Percentiles rank a stretch among this genome's conserved stretches.
phyloP scores from a whole-genome alignment of 2,888 invertebrate genomes.

The Synanthedon myopaeformis region DNA sequence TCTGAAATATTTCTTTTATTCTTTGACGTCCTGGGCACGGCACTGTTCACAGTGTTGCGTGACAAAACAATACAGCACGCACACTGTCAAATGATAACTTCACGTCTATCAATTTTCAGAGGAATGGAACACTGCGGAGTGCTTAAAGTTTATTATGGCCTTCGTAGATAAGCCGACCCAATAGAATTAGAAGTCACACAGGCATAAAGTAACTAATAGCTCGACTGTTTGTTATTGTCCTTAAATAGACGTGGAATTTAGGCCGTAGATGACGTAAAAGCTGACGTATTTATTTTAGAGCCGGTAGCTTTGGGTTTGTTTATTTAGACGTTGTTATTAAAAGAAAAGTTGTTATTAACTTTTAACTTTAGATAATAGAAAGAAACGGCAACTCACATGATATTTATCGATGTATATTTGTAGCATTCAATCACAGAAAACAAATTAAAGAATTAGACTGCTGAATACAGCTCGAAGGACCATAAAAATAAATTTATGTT shows the following conservation, averaged over 20 bases:
- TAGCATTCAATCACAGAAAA: too few relatives aligned
- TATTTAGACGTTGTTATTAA: not conserved
- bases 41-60: slow-evolving; percentile 40
- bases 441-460: too few relatives aligned
- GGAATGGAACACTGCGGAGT: slow-evolving; percentile 39
- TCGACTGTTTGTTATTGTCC: slow-evolving; percentile 8
- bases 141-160: slow-evolving; percentile 31
- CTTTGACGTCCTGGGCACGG: slow-evolving; percentile 44
- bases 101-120: slow-evolving; percentile 64
- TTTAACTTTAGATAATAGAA: too few relatives aligned
- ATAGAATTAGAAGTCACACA: slow-evolving; percentile 35
- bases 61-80: slow-evolving; percentile 52
- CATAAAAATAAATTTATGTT: too few relatives aligned
- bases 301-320: not conserved
- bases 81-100: slow-evolving; percentile 69
- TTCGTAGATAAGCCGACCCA: slow-evolving; percentile 44
- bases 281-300: not conserved
- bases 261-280: slow-evolving; percentile 1
- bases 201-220: slow-evolving; percentile 29
- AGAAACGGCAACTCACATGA: too few relatives aligned
- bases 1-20: slow-evolving; percentile 13
- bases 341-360: too few relatives aligned
- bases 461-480: too few relatives aligned
- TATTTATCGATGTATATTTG: too few relatives aligned
- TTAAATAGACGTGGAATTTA: slow-evolving; percentile 8